Conservation (phyloP, 2,888 invertebrate species). For the Dendrolimus pini region DNA sequence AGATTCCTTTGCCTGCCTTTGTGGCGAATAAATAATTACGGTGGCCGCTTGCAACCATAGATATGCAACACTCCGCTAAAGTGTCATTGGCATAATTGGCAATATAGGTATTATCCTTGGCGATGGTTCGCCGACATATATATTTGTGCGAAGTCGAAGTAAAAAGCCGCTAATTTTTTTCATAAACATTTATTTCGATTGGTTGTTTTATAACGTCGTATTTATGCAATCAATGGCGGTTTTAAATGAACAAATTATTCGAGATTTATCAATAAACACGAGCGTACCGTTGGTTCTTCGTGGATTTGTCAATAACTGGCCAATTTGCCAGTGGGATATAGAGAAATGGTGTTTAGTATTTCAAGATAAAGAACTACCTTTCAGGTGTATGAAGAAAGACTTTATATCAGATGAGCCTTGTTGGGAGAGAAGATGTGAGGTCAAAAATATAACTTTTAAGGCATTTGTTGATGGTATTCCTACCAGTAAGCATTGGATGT, state of each 20-base stretch:
- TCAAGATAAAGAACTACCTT: conserved; percentile 72
- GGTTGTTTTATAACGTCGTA: conserved; percentile 1
- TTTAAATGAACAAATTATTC: conserved; percentile 39
- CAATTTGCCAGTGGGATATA: conserved; percentile 76
- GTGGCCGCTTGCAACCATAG: too few species aligned
- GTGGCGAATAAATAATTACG: too few species aligned
- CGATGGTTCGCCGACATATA: too few species aligned
- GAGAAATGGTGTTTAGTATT: conserved; percentile 78
- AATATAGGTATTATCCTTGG: too few species aligned
- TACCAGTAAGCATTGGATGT: conserved; percentile 79
- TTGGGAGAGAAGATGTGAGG: conserved; percentile 86
- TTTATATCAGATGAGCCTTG: conserved; percentile 77
- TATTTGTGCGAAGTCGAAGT: too few species aligned
- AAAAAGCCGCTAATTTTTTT: too few species aligned
- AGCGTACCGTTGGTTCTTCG: conserved; percentile 72
- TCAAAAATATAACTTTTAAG: conserved; percentile 75
- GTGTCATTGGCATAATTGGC: too few species aligned
- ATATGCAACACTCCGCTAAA: too few species aligned
- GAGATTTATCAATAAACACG: conserved; percentile 33
- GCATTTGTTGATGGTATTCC: conserved; percentile 74
- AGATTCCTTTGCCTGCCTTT: too few species aligned
- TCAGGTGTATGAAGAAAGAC: conserved; percentile 65
- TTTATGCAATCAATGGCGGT: conserved; percentile 31
- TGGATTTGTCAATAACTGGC: conserved; percentile 73
- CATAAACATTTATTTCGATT: not conserved